phyloP scores from a whole-genome alignment of 2,888 invertebrate species.

The Tetanocera ferruginea region DNA sequence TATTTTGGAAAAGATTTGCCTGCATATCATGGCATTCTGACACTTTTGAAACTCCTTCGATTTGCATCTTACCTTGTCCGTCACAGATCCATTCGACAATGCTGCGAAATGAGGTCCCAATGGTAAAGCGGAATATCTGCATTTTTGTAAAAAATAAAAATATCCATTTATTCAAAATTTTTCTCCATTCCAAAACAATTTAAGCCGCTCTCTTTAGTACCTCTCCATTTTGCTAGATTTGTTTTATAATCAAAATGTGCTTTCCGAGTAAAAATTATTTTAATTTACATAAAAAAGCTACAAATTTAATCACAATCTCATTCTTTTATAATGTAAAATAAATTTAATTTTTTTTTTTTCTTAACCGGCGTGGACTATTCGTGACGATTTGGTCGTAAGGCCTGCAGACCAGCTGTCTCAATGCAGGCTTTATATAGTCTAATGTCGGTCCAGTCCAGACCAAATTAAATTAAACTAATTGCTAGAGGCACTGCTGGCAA shows the following conservation, averaged over 20 bases:
- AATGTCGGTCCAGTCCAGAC: not conserved
- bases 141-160: constrained; percentile 20
- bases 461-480: constrained; percentile 59
- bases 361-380: constrained; percentile 60
- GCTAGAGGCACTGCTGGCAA: not conserved
- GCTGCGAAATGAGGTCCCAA: constrained; percentile 70
- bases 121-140: constrained; percentile 40
- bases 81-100: constrained; percentile 80
- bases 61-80: constrained; percentile 77
- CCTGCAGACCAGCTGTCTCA: constrained; percentile 54
- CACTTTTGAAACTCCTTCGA: not conserved
- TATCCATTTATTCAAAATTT: not conserved
- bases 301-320: constrained; percentile 59
- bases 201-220: constrained; percentile 48
- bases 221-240: constrained; percentile 58
- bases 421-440: constrained; percentile 59
- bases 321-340: constrained; percentile 56
- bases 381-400: constrained; percentile 60
- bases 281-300: constrained; percentile 60
- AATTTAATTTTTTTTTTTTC: constrained; percentile 47
- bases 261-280: constrained; percentile 38
- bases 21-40: too few relatives aligned
- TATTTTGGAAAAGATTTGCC: not conserved
- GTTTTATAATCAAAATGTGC: not conserved
- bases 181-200: not conserved